A percentile compares a stretch with the other conserved stretches of the same genome.
These are phyloP conservation scores for Lumbricus terrestris DNA, from an alignment of 2,888 invertebrate species.

Conservation along the genomic window DNA sequence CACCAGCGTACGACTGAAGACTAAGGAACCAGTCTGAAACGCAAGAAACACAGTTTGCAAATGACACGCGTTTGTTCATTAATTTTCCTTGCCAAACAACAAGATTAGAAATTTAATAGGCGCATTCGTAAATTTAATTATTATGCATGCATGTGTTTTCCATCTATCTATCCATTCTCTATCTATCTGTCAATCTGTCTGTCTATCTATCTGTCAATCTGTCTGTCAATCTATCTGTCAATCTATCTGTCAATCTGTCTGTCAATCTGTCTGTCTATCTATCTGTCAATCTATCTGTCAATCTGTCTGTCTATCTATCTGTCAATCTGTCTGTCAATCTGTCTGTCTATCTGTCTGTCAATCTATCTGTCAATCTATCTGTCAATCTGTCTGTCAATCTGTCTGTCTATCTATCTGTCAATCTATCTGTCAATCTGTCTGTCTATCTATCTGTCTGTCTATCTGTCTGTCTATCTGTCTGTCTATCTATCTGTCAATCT, in stretches of 20 bases:
- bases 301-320: no score
- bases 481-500: no score
- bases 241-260: no score
- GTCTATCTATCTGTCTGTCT: no score
- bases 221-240: no score
- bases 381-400: neutral
- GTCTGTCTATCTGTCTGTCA: neutral
- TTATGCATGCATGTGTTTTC: neutral
- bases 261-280: no score
- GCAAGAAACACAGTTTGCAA: neutral
- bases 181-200: neutral
- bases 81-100: neutral
- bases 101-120: no score
- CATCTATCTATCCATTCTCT: neutral
- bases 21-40: neutral
- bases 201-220: no score
- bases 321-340: neutral
- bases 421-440: neutral
- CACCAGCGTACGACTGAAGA: no score
- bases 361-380: neutral
- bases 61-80: neutral
- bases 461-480: no score
- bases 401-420: neutral
- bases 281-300: no score
- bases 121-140: no score